Conservation (phyloP, 2,888 invertebrate genomes). For the Cataglyphis albicans region DNA sequence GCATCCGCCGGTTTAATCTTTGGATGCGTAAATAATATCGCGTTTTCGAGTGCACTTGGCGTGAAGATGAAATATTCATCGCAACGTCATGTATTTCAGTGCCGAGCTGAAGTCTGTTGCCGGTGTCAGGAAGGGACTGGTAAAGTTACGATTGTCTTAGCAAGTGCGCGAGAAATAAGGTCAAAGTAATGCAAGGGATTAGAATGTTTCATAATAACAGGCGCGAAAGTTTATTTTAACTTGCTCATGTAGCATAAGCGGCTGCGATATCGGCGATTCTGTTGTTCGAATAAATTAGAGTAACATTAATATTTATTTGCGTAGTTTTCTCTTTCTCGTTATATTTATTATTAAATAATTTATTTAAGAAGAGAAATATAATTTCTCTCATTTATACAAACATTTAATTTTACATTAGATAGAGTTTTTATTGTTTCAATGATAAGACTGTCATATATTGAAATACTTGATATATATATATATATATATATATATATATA, state of each 20-base stretch:
- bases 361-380: not conserved
- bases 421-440: constrained; percentile 5
- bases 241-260: constrained; percentile 48
- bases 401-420: constrained; percentile 11
- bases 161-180: constrained; percentile 62
- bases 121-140: constrained; percentile 55
- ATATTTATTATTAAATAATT: not conserved
- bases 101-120: constrained; percentile 43
- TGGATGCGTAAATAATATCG: constrained; percentile 45
- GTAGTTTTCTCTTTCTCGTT: constrained; percentile 7
- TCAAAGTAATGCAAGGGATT: constrained; percentile 72
- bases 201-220: constrained; percentile 60
- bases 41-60: constrained; percentile 49
- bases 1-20: constrained; percentile 35
- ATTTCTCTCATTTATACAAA: not conserved
- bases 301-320: constrained; percentile 19
- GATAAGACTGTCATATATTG: not conserved
- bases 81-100: constrained; percentile 52
- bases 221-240: constrained; percentile 62
- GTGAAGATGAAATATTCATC: constrained; percentile 73
- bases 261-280: constrained; percentile 57
- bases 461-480: not conserved
- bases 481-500: no score
- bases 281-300: constrained; percentile 42
- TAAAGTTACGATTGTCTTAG: constrained; percentile 74